phyloP scores from a whole-genome alignment of 1,140 invertebrate species.

The Cataglyphis hispanica region DNA sequence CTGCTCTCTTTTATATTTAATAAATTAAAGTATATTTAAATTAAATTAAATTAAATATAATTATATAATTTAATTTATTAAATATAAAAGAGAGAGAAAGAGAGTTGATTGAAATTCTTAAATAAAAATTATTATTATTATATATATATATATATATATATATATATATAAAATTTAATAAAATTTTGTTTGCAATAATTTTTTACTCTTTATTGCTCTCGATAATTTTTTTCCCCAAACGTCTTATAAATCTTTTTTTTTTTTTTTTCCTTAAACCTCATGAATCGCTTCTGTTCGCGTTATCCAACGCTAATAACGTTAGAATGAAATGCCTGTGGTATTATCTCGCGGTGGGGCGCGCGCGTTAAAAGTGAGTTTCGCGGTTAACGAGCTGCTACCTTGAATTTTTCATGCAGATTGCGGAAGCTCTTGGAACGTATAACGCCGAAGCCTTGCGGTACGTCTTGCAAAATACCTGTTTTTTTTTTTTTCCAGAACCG shows the following conservation, averaged over 20 bases:
- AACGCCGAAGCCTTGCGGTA: slow-evolving; percentile 48
- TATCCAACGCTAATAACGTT: background rate
- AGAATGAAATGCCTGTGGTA: background rate
- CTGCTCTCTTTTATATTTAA: too few species aligned
- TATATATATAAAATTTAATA: too few species aligned
- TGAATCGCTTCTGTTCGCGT: background rate
- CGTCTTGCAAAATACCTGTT: slow-evolving; percentile 42
- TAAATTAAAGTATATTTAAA: too few species aligned
- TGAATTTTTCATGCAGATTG: slow-evolving; percentile 50
- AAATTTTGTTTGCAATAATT: background rate
- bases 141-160: too few species aligned
- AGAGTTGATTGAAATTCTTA: too few species aligned
- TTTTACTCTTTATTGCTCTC: slow-evolving; percentile 10
- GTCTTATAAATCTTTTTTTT: too few species aligned
- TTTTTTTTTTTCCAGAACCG: slow-evolving; percentile 23
- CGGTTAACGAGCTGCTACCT: slow-evolving; percentile 18
- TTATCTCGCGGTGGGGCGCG: slow-evolving; percentile 9
- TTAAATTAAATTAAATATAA: too few species aligned
- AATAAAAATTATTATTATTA: too few species aligned
- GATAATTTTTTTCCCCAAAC: background rate
- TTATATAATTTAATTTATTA: too few species aligned
- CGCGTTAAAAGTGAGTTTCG: background rate
- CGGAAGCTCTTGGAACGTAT: slow-evolving; percentile 43
- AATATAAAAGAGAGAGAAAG: too few species aligned
- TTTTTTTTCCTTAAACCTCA: too few species aligned